Evolutionary conservation across 2,113 vertebrate genomes (phyloP).

Genomic region (Erythrolamprus reginae): DNA sequence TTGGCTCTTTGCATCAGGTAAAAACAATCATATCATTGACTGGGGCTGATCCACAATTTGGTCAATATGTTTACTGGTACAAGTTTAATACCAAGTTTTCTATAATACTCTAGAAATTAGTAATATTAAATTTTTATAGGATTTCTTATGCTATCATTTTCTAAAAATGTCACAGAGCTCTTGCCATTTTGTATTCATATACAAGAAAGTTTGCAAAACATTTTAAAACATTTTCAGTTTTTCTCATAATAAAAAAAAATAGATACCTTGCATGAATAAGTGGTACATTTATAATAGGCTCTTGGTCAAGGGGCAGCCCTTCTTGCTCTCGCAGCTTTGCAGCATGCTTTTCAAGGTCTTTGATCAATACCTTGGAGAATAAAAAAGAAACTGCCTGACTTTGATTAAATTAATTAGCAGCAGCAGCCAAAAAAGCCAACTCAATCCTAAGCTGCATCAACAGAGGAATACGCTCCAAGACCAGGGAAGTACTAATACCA

Average conservation of each 20-base stretch:
- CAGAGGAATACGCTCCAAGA: too few species aligned
- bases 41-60: background rate
- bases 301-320: conserved; percentile 72
- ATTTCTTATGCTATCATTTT: background rate
- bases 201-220: background rate
- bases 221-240: background rate
- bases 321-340: conserved; percentile 84
- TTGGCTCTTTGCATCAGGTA: background rate
- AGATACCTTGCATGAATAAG: conserved; percentile 85
- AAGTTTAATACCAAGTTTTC: background rate
- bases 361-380: conserved; percentile 80
- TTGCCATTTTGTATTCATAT: background rate
- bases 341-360: conserved; percentile 88
- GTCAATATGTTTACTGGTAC: background rate
- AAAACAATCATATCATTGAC: background rate
- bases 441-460: too few species aligned
- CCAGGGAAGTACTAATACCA: too few species aligned
- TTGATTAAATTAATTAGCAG: background rate
- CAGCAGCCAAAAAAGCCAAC: too few species aligned
- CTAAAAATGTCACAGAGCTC: background rate
- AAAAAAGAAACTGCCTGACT: background rate
- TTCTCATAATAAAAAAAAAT: background rate
- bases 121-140: background rate
- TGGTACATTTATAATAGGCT: conserved; percentile 87
- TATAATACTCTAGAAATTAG: background rate